Percentiles rank a stretch among this genome's conserved stretches.
These are phyloP conservation scores for Hirudo medicinalis DNA, from an alignment of 1,140 invertebrate species.

Conservation along the genomic window DNA sequence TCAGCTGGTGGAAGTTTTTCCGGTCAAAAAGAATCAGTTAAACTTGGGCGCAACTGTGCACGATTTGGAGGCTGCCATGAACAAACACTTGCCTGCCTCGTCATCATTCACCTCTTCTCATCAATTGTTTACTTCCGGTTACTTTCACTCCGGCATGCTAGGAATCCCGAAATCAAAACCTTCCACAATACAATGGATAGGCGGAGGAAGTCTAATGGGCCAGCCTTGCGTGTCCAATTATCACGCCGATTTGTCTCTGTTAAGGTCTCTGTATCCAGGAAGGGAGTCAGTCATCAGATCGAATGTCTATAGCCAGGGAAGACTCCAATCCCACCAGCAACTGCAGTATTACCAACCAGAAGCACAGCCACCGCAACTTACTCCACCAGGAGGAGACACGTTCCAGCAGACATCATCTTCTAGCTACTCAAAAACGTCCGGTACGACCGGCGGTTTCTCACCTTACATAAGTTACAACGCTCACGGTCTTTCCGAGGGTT, in stretches of 20 bases:
- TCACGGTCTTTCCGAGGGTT: conserved; percentile 25
- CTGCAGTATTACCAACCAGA: conserved; percentile 17
- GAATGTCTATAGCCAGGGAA: conserved; percentile 53
- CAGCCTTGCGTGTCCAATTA: not conserved
- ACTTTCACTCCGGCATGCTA: conserved; percentile 1
- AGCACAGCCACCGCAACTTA: conserved; percentile 14
- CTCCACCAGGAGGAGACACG: conserved; percentile 15
- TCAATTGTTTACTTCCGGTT: conserved; percentile 8
- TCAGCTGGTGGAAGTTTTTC: not conserved
- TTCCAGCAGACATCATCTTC: conserved; percentile 6
- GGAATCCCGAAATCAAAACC: conserved; percentile 56
- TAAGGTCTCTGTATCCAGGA: conserved; percentile 78
- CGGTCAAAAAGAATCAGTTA: not conserved
- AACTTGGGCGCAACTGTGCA: conserved; percentile 54
- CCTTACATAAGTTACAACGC: too few relatives aligned
- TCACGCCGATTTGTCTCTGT: conserved; percentile 47
- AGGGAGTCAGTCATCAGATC: conserved; percentile 83
- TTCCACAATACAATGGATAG: conserved; percentile 86
- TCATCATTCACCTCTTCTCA: not conserved
- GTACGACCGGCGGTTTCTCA: too few relatives aligned
- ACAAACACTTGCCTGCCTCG: conserved; percentile 68
- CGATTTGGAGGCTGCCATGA: conserved; percentile 88
- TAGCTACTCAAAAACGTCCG: not conserved
- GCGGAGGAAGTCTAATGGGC: conserved; percentile 30
- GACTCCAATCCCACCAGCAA: conserved; percentile 2